Percentiles rank a stretch among this genome's conserved stretches.
These are phyloP conservation scores for Grapholita molesta DNA, from an alignment of 1,140 invertebrate genomes.

Conservation along the genomic window DNA sequence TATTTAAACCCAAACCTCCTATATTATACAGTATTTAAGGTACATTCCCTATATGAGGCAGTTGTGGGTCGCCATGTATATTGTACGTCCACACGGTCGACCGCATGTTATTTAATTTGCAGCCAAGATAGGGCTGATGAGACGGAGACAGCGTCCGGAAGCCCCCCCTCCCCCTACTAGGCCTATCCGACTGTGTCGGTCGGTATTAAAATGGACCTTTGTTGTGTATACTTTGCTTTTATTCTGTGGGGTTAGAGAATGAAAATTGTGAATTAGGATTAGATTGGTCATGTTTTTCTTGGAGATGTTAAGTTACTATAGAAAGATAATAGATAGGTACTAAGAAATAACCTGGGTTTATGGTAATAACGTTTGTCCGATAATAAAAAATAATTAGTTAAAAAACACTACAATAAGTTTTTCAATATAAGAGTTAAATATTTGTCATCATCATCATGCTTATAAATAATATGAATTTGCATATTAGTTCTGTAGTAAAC, in stretches of 20 bases:
- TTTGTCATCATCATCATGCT: no score
- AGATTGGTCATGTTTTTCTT: not conserved
- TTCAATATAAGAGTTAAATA: no score
- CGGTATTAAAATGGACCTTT: slow-evolving; percentile 45
- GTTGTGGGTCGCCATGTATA: no score
- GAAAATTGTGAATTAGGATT: not conserved
- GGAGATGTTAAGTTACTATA: not conserved
- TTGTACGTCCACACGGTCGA: slow-evolving; percentile 29
- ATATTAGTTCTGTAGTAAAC: no score
- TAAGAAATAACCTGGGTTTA: slow-evolving; percentile 10
- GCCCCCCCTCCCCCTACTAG: slow-evolving; percentile 43
- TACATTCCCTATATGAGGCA: no score
- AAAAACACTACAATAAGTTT: no score
- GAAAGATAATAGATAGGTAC: no score
- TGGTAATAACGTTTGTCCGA: no score
- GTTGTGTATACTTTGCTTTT: slow-evolving; percentile 4
- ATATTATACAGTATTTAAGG: no score
- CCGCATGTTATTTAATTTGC: slow-evolving; percentile 69
- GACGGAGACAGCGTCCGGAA: slow-evolving; percentile 71
- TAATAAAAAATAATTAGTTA: no score
- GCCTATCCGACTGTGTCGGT: slow-evolving; percentile 57
- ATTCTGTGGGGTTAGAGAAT: slow-evolving; percentile 7
- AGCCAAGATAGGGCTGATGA: slow-evolving; percentile 72
- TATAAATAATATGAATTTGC: no score
- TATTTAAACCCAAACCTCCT: no score